Evolutionary conservation across 2,113 vertebrate genomes (phyloP).

Genomic region (Rutilus rutilus): DNA sequence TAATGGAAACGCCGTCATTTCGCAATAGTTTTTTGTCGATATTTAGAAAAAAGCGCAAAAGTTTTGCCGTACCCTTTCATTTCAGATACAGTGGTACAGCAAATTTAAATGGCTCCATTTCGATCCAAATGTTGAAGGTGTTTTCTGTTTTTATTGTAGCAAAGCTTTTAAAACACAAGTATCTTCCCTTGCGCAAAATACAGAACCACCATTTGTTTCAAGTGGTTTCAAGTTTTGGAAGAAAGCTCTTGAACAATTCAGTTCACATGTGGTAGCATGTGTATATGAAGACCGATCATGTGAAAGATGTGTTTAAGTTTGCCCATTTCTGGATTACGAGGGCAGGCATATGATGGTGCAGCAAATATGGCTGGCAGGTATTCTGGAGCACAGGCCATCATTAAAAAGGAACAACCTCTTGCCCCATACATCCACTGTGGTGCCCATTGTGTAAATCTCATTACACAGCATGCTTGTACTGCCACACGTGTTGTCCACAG

Average conservation of each 20-base stretch:
- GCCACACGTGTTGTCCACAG: not conserved
- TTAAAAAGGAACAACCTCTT: conserved; percentile 1
- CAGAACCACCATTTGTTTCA: too few species aligned
- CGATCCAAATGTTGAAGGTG: too few species aligned
- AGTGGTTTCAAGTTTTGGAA: too few species aligned
- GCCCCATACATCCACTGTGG: not conserved
- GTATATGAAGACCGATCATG: too few species aligned
- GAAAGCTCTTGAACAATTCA: not conserved
- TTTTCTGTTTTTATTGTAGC: too few species aligned
- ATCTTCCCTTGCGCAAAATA: too few species aligned
- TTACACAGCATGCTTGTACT: not conserved
- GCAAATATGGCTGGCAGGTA: not conserved
- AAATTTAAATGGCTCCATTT: not conserved
- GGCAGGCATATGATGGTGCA: not conserved
- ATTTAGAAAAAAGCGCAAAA: too few species aligned
- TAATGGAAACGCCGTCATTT: too few species aligned
- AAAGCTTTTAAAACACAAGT: too few species aligned
- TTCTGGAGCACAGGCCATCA: not conserved
- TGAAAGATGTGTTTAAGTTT: not conserved
- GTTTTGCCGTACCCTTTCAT: not conserved
- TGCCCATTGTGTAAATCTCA: not conserved
- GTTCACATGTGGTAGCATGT: too few species aligned
- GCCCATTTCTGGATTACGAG: not conserved
- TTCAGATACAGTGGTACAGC: not conserved
- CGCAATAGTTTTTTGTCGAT: too few species aligned